Evolutionary conservation across 2,888 invertebrate species (phyloP).

Genomic region (Lochmaea capreae): DNA sequence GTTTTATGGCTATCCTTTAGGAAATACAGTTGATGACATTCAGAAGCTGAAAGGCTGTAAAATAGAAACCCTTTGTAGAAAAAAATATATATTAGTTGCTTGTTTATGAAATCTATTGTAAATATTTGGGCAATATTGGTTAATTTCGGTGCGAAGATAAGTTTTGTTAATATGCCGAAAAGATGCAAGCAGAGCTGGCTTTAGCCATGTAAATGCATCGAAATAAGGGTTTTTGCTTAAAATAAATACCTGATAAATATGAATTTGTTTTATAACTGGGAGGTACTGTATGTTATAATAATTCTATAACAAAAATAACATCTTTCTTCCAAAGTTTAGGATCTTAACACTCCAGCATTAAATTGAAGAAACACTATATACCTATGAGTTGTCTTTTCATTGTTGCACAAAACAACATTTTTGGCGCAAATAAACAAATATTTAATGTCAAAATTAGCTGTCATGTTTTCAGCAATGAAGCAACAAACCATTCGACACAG

Average conservation of each 20-base stretch:
- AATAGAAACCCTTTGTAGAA: constrained; percentile 41
- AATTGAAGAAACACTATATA: no score
- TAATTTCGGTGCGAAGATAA: constrained; percentile 37
- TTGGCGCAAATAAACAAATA: no score
- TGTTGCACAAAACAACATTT: no score
- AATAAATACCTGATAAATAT: background rate
- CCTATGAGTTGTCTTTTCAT: no score
- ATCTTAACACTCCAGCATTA: background rate
- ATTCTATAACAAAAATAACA: no score
- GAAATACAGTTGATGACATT: constrained; percentile 35
- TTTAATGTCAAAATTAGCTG: no score
- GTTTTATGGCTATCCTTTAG: constrained; percentile 35
- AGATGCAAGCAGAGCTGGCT: constrained; percentile 23
- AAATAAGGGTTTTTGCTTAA: background rate
- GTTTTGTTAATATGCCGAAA: constrained; percentile 34
- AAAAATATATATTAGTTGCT: constrained; percentile 46
- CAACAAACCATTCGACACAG: no score
- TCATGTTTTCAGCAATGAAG: no score
- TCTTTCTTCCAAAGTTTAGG: no score
- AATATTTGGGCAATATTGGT: constrained; percentile 49
- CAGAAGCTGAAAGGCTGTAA: constrained; percentile 45
- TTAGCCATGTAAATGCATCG: background rate
- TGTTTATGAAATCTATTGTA: constrained; percentile 46
- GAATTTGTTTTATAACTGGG: no score
- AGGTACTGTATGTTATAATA: no score